Conservation (phyloP, 2,113 vertebrate species). For the Hypocryptadius cinnamomeus region DNA sequence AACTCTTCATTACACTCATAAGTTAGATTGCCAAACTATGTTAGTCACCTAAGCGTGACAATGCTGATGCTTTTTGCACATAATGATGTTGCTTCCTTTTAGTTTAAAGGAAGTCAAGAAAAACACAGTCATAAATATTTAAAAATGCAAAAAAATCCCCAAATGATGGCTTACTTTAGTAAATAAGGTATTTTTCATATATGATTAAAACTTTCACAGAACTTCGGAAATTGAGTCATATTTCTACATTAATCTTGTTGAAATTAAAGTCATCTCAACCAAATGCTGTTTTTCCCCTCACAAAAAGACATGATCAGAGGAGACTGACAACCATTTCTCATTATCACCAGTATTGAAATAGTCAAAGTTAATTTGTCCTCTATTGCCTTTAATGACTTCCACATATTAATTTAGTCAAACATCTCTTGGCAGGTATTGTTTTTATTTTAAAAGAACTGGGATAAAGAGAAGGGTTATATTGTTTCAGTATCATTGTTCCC, state of each 20-base stretch:
- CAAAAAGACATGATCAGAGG: rapidly evolving
- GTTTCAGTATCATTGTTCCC: not conserved
- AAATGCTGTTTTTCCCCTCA: not conserved
- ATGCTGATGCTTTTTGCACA: not conserved
- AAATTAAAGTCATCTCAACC: not conserved
- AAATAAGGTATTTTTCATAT: not conserved
- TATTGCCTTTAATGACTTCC: not conserved
- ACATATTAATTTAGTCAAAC: not conserved
- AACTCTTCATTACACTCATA: not conserved
- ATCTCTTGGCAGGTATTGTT: not conserved
- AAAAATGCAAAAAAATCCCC: not conserved
- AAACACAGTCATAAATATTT: not conserved
- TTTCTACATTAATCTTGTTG: not conserved
- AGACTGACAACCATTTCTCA: not conserved
- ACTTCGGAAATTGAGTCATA: not conserved
- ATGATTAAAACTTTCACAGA: not conserved
- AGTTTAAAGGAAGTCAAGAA: not conserved
- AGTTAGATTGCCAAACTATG: not conserved
- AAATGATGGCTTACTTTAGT: not conserved
- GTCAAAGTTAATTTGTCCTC: not conserved
- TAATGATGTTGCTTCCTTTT: not conserved
- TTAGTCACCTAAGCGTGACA: not conserved
- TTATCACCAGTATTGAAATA: not conserved
- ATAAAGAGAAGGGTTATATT: not conserved
- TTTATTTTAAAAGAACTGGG: not conserved